These are phyloP conservation scores for Loris lydekkerianus DNA, from an alignment of 2,797 vertebrate species.

Conservation along the genomic window DNA sequence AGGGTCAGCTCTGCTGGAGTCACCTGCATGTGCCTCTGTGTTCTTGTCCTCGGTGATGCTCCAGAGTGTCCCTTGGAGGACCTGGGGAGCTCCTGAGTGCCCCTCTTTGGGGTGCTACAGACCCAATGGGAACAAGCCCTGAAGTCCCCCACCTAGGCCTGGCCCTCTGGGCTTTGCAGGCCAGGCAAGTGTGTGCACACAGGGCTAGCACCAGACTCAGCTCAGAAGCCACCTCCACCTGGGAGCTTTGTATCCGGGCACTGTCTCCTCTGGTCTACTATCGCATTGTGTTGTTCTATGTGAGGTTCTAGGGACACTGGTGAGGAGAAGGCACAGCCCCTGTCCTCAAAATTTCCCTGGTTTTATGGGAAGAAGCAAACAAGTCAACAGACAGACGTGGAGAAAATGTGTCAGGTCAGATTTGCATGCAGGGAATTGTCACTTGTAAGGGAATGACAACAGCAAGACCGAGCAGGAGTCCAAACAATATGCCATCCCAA, in stretches of 20 bases:
- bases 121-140: neutral
- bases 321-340: neutral
- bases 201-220: too few species aligned
- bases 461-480: neutral
- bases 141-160: neutral
- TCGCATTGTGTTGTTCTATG: neutral
- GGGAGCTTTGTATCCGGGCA: neutral
- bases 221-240: neutral
- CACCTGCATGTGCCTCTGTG: neutral
- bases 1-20: neutral
- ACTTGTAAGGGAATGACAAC: rapidly evolving
- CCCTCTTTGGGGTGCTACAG: neutral
- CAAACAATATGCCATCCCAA: neutral
- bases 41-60: neutral
- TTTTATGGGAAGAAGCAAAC: neutral
- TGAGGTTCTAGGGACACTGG: neutral
- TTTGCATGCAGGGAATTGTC: neutral
- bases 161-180: neutral
- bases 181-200: too few species aligned
- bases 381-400: neutral
- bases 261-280: neutral
- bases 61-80: neutral
- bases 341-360: neutral
- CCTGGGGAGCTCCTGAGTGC: neutral
- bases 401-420: neutral